A percentile compares a stretch with the other conserved stretches of the same genome.
phyloP scores from a whole-genome alignment of 2,888 invertebrate species.

The Blastobasis lacticolella region DNA sequence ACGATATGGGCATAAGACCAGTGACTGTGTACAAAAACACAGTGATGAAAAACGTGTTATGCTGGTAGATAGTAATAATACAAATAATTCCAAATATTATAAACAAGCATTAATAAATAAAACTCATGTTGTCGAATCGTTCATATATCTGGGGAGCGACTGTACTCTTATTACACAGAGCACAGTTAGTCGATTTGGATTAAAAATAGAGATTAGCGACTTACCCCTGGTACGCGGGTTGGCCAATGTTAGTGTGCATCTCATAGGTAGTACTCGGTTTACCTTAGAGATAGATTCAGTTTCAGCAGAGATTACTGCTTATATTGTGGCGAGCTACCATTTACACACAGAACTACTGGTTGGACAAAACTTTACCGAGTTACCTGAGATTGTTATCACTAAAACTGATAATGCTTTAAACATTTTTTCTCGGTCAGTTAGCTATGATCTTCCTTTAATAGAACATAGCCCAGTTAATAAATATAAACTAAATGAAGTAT shows the following conservation, averaged over 20 bases:
- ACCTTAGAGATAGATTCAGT: background rate
- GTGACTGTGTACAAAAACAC: background rate
- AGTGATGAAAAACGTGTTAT: conserved; percentile 1
- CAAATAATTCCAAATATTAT: conserved; percentile 1
- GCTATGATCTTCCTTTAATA: background rate
- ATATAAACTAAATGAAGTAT: background rate
- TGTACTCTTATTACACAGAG: conserved; percentile 1
- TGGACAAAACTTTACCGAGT: conserved; percentile 1
- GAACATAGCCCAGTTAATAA: background rate
- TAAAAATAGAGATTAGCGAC: background rate
- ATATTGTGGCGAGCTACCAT: background rate
- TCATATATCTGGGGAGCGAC: conserved; percentile 4
- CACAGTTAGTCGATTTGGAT: background rate
- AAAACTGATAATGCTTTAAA: conserved; percentile 2
- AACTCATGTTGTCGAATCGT: background rate
- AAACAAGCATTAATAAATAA: conserved; percentile 4
- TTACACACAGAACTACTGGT: background rate
- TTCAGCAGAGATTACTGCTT: background rate
- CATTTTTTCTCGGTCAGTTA: background rate
- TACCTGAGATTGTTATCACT: conserved; percentile 1
- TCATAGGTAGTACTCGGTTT: background rate
- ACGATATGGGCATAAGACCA: background rate
- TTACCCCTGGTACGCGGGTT: background rate
- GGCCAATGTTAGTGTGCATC: background rate
- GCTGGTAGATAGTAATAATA: conserved; percentile 1